Evolutionary conservation across 1,140 invertebrate species (phyloP), one percentile per base, ranked within the genome.

Genomic region (Phthorimaea operculella): DNA sequence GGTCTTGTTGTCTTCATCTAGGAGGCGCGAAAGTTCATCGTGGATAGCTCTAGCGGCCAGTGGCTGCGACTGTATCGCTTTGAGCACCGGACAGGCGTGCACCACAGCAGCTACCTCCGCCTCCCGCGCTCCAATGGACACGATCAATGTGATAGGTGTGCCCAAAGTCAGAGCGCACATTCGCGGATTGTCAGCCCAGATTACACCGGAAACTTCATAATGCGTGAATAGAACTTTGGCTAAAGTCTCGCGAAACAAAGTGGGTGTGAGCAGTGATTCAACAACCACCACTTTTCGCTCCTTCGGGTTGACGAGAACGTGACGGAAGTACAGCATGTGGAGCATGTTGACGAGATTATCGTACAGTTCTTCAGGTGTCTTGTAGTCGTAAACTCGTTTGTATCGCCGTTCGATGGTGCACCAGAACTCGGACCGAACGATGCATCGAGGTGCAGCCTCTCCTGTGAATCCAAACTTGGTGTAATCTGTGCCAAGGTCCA

Each of bases 401-500:
- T 87, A 75, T 66, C 88, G 77, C 52, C 90, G 89, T 28, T 88
- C 90, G 63, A 88, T 88, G 8, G 90, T 80, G 68, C 91, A 90
- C 76, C 89, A 90, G 6, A 95, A 88, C 80, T 93, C 88, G 0
- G 94, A 92, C 51, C 89, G 90, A 59, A 98, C 90, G 50, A 98
- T 97, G 70, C 92, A 94, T 58, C 96, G 86, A 34, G 97, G 97
- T 33, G 90, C 90, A 51, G 90, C 87, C 85, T 98, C 96, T 18
- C 94, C 94, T 49, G 93, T 93, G 85, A 97, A 96, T 47, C 97
- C 97, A 87, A 95, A 94, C 80, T 98, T 98, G 1, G 97, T 98
- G 71, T 96, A 98, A 33, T 94, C 94, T 42, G 89, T 87, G 39
- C 97, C 97, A 59, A 99, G 92, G 79, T 99, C 96, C 55, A 98